phyloP scores from a whole-genome alignment of 2,888 invertebrate species.

The Panopea generosa region DNA sequence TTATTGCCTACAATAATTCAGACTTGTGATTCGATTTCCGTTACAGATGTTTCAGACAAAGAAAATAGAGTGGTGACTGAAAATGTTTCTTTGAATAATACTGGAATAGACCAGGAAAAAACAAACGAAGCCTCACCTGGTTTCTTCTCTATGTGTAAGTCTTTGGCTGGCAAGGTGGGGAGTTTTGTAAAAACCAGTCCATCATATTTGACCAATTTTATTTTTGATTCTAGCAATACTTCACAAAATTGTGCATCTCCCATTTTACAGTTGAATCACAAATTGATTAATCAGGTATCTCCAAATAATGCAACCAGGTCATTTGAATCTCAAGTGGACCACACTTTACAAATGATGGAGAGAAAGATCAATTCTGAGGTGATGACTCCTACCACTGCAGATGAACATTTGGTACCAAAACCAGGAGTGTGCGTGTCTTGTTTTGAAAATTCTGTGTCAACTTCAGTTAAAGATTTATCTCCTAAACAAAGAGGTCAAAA shows the following conservation, averaged over 20 bases:
- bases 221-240: slow-evolving; percentile 9
- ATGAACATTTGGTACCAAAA: too few relatives aligned
- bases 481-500: too few relatives aligned
- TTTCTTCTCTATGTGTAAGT: slow-evolving; percentile 53
- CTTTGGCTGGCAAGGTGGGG: slow-evolving; percentile 61
- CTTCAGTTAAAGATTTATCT: background rate
- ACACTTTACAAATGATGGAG: background rate
- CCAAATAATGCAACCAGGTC: too few relatives aligned
- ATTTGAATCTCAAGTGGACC: too few relatives aligned
- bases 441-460: too few relatives aligned
- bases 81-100: slow-evolving; percentile 1
- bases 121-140: slow-evolving; percentile 39
- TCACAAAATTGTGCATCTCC: slow-evolving; percentile 13
- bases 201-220: slow-evolving; percentile 24
- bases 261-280: background rate
- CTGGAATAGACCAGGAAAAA: slow-evolving; percentile 9
- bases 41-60: slow-evolving; percentile 19
- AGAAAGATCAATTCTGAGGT: too few relatives aligned
- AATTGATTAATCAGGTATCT: too few relatives aligned
- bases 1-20: too few relatives aligned
- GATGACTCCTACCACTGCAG: too few relatives aligned
- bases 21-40: too few relatives aligned
- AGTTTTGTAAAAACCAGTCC: slow-evolving; percentile 61
- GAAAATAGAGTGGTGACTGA: slow-evolving; percentile 27
- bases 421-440: too few relatives aligned